Percentiles rank a stretch among this genome's conserved stretches.
phyloP scores from a whole-genome alignment of 2,888 invertebrate genomes.

The Liposcelis brunnea region DNA sequence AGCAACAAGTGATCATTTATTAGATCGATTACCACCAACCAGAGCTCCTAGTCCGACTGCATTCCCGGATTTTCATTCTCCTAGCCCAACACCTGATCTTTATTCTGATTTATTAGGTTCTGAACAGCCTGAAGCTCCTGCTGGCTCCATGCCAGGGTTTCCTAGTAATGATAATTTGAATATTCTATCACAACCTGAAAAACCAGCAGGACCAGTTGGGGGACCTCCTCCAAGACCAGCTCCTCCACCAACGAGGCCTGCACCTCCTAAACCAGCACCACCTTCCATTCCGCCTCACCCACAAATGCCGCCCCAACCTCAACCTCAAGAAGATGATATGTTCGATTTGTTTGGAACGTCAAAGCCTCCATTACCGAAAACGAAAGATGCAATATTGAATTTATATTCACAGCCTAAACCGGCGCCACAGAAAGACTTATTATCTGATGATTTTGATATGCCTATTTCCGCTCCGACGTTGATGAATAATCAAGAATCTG shows the following conservation, averaged over 20 bases:
- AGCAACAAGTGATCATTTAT: constrained; percentile 64
- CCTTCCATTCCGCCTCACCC: constrained; percentile 23
- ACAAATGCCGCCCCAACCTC: constrained; percentile 13
- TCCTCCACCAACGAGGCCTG: constrained; percentile 14
- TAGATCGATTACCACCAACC: constrained; percentile 68
- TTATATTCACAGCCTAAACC: constrained; percentile 33
- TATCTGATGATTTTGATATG: constrained; percentile 34
- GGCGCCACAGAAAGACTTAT: constrained; percentile 35
- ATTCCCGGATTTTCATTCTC: constrained; percentile 63
- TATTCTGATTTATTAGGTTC: constrained; percentile 21
- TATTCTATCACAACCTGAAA: constrained; percentile 16
- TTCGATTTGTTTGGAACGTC: constrained; percentile 35
- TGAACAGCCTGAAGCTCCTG: constrained; percentile 11
- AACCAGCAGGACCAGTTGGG: constrained; percentile 17
- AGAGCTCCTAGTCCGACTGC: constrained; percentile 77
- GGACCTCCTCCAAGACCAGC: constrained; percentile 22
- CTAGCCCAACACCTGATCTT: constrained; percentile 63
- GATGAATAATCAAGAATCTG: too few relatives aligned
- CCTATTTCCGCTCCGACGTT: not conserved
- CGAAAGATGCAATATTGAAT: constrained; percentile 41
- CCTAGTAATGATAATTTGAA: constrained; percentile 15
- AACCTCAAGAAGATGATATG: constrained; percentile 31
- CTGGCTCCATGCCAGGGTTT: constrained; percentile 6
- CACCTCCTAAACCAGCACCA: constrained; percentile 26
- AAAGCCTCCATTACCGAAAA: constrained; percentile 32